Evolutionary conservation across 2,113 vertebrate species (phyloP).

Genomic region (Motacilla tschutschensis): DNA sequence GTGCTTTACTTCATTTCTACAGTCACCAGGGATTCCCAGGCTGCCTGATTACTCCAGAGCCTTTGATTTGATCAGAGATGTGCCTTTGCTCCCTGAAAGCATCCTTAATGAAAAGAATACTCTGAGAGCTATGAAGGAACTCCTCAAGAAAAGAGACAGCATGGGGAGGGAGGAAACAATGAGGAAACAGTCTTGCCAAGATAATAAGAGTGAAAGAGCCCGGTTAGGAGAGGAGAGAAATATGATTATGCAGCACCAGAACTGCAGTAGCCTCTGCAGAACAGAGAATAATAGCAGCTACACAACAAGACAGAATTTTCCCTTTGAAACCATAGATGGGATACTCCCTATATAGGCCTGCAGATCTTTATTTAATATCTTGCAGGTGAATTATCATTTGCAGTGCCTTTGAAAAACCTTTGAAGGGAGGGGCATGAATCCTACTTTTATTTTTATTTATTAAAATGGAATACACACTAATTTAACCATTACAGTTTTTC

Average conservation of each 20-base stretch:
- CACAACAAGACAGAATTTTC: background rate
- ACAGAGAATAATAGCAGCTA: background rate
- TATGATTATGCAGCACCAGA: background rate
- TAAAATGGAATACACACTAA: background rate
- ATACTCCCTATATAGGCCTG: background rate
- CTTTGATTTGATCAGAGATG: background rate
- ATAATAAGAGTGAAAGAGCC: background rate
- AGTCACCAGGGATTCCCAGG: background rate
- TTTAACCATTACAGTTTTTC: constrained; percentile 43
- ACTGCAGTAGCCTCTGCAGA: background rate
- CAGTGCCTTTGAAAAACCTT: constrained; percentile 30
- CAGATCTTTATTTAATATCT: background rate
- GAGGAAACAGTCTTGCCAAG: background rate
- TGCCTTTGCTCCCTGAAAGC: background rate
- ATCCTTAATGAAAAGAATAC: background rate
- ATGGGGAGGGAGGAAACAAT: background rate
- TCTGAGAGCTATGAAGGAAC: background rate
- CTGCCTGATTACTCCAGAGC: background rate
- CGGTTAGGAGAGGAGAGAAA: background rate
- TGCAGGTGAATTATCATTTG: constrained; percentile 35
- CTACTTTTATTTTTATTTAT: constrained; percentile 46
- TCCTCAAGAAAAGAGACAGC: background rate
- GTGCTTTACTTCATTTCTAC: background rate
- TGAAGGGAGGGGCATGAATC: background rate
- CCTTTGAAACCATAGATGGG: background rate